phyloP scores from a whole-genome alignment of 2,888 invertebrate species.

The Ctena decussata region DNA sequence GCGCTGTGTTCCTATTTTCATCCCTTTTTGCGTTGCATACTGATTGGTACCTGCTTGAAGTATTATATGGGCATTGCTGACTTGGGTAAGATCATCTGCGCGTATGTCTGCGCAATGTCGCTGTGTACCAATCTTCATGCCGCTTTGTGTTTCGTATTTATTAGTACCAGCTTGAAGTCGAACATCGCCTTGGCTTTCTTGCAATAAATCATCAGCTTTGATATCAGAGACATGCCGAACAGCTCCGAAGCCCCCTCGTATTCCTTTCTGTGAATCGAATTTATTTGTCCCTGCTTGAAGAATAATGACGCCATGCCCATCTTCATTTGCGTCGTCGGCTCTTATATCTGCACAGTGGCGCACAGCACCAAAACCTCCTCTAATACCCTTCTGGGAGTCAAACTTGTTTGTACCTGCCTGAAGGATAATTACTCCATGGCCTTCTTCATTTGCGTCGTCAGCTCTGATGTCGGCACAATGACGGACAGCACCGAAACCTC shows the following conservation, averaged over 20 bases:
- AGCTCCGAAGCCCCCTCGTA: conserved; percentile 79
- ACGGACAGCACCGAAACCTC: conserved; percentile 79
- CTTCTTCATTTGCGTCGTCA: conserved; percentile 80
- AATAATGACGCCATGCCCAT: conserved; percentile 76
- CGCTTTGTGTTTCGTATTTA: conserved; percentile 83
- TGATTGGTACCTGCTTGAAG: conserved; percentile 85
- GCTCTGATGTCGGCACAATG: conserved; percentile 85
- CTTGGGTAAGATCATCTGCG: conserved; percentile 70
- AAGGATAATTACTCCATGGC: conserved; percentile 81
- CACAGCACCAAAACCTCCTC: conserved; percentile 75
- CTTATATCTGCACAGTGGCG: conserved; percentile 81
- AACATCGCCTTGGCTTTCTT: conserved; percentile 74
- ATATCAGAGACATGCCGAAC: conserved; percentile 84
- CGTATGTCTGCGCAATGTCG: conserved; percentile 85
- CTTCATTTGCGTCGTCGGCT: conserved; percentile 72
- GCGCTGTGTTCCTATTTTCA: conserved; percentile 81
- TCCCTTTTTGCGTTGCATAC: conserved; percentile 82
- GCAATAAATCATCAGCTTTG: conserved; percentile 77
- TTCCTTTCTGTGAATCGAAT: conserved; percentile 80
- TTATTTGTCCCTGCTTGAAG: conserved; percentile 81
- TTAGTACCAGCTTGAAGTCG: conserved; percentile 83
- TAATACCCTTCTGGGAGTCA: conserved; percentile 81
- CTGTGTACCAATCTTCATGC: conserved; percentile 82
- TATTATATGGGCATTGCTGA: conserved; percentile 66
- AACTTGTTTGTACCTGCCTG: conserved; percentile 85